phyloP scores from a whole-genome alignment of 2,888 invertebrate species.

The Euzophera pinguis region DNA sequence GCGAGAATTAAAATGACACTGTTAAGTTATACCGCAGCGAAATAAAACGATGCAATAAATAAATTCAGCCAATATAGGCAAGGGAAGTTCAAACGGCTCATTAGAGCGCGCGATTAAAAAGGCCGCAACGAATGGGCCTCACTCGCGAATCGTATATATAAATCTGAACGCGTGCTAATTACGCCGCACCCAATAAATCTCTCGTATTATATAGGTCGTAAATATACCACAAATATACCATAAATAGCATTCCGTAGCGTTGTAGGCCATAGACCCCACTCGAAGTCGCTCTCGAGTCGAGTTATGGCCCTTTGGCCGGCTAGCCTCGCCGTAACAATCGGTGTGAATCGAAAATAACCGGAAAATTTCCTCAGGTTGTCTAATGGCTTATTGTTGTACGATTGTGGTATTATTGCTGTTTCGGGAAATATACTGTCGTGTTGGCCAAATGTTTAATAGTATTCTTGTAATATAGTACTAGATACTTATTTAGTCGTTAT shows the following conservation, averaged over 20 bases:
- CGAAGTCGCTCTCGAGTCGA: slow-evolving; percentile 53
- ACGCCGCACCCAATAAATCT: slow-evolving; percentile 68
- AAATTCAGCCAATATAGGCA: slow-evolving; percentile 29
- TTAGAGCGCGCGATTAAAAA: slow-evolving; percentile 47
- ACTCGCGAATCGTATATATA: slow-evolving; percentile 40
- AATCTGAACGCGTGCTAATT: slow-evolving; percentile 66
- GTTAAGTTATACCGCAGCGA: slow-evolving; percentile 23
- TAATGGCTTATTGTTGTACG: slow-evolving; percentile 75
- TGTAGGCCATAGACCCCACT: slow-evolving; percentile 73
- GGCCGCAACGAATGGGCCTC: slow-evolving; percentile 29
- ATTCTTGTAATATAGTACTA: no score
- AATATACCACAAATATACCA: slow-evolving; percentile 63
- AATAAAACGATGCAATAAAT: slow-evolving; percentile 23
- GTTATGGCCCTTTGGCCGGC: slow-evolving; percentile 63
- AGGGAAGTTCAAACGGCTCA: slow-evolving; percentile 41
- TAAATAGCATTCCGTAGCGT: slow-evolving; percentile 57
- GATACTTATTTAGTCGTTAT: no score
- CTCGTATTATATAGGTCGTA: slow-evolving; percentile 63
- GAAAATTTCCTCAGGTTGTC: slow-evolving; percentile 76
- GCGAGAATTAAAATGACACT: slow-evolving; percentile 31
- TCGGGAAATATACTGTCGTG: slow-evolving; percentile 48
- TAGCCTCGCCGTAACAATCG: slow-evolving; percentile 63
- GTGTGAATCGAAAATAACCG: slow-evolving; percentile 76
- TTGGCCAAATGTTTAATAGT: slow-evolving; percentile 52
- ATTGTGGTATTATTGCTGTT: slow-evolving; percentile 51